Conservation (phyloP, 1,140 invertebrate genomes). For the Harpegnathos saltator region DNA sequence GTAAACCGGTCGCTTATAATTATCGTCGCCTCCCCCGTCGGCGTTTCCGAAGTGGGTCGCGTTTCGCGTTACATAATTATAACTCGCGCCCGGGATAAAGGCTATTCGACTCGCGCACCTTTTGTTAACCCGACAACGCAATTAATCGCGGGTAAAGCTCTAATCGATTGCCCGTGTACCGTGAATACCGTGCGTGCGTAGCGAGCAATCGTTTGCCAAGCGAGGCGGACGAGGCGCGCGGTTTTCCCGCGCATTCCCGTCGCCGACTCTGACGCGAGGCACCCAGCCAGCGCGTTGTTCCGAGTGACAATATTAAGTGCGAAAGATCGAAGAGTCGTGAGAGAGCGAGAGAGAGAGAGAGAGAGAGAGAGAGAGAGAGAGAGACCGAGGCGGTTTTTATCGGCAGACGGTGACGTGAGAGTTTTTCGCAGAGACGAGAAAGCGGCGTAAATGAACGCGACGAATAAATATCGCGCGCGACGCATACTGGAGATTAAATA, state of each 20-base stretch:
- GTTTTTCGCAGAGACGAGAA: too few species aligned
- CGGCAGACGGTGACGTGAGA: too few species aligned
- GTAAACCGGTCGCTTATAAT: conserved; percentile 30
- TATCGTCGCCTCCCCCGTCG: conserved; percentile 33
- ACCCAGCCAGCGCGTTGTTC: not conserved
- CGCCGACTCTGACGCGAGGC: not conserved
- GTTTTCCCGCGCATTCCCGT: not conserved
- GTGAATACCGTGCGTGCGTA: not conserved
- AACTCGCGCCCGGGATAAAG: conserved; percentile 24
- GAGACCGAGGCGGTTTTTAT: too few species aligned
- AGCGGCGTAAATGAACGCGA: too few species aligned
- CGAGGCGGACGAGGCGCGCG: not conserved
- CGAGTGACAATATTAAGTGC: not conserved
- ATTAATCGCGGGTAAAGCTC: conserved; percentile 36
- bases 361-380: too few species aligned
- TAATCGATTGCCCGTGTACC: not conserved
- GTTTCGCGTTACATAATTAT: conserved; percentile 47
- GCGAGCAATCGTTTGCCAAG: conserved; percentile 11
- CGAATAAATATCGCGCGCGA: too few species aligned
- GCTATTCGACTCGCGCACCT: conserved; percentile 27
- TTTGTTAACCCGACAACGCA: conserved; percentile 48
- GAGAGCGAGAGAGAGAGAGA: too few species aligned
- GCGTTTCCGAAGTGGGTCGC: conserved; percentile 35
- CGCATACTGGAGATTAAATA: too few species aligned
- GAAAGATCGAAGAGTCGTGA: too few species aligned